A percentile compares a stretch with the other conserved stretches of the same genome.
phyloP scores from a whole-genome alignment of 1,140 invertebrate species.

The Sinella curviseta region DNA sequence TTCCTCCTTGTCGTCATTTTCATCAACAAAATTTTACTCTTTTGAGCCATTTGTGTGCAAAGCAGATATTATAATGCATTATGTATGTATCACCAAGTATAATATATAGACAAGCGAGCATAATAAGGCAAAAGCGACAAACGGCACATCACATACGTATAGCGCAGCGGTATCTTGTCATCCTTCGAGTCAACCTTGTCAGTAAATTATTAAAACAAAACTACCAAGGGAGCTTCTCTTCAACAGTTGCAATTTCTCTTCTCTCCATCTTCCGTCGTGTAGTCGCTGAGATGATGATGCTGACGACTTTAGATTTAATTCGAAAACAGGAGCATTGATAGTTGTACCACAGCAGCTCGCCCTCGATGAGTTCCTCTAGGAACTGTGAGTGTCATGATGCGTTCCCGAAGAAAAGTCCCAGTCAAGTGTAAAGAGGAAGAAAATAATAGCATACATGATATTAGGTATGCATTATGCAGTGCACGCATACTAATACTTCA shows the following conservation, averaged over 20 bases:
- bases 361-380: background rate
- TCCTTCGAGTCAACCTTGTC: background rate
- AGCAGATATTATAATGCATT: background rate
- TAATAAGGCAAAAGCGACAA: background rate
- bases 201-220: conserved; percentile 19
- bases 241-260: background rate
- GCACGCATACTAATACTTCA: too few relatives aligned
- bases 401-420: too few relatives aligned
- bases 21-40: background rate
- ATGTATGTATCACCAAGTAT: background rate
- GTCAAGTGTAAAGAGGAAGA: too few relatives aligned
- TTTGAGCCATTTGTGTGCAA: background rate
- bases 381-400: background rate
- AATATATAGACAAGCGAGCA: too few relatives aligned
- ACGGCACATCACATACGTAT: background rate
- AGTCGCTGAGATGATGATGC: background rate
- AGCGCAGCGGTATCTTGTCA: conserved; percentile 14
- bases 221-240: conserved; percentile 11
- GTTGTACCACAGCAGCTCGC: background rate
- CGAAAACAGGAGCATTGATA: background rate
- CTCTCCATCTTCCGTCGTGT: background rate
- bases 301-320: background rate
- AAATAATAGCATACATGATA: too few relatives aligned
- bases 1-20: background rate
- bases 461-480: too few relatives aligned